These are phyloP conservation scores for Pangasius sanitwongsei DNA, from an alignment of 2,797 vertebrate genomes.

Conservation along the genomic window DNA sequence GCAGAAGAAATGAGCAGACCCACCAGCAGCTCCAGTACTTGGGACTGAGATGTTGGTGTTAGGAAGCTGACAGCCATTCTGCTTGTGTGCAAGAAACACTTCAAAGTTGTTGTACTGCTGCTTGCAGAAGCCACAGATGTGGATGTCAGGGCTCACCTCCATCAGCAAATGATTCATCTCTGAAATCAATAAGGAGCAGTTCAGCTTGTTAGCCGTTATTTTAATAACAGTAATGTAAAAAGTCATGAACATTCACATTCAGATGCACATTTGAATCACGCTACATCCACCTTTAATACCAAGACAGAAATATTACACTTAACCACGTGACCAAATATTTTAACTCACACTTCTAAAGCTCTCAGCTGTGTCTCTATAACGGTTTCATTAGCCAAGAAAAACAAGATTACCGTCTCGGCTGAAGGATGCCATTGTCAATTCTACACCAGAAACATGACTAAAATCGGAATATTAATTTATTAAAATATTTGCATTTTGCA, in stretches of 20 bases:
- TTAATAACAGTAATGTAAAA: neutral
- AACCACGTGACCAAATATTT: conserved; percentile 5
- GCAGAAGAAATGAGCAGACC: neutral
- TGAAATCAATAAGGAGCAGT: conserved; percentile 56
- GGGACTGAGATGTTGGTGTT: conserved; percentile 67
- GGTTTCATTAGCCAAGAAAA: neutral
- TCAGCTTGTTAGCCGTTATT: neutral
- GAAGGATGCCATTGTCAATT: conserved; percentile 72
- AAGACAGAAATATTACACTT: neutral
- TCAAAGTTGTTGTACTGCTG: conserved; percentile 94
- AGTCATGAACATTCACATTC: neutral
- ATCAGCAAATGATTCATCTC: conserved; percentile 83
- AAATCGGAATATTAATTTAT: neutral
- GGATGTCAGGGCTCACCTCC: conserved; percentile 91
- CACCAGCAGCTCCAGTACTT: conserved; percentile 81
- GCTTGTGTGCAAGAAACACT: conserved; percentile 92
- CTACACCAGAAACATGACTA: neutral
- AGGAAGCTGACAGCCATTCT: conserved; percentile 85
- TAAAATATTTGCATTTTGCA: neutral
- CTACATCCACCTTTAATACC: neutral
- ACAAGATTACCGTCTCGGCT: conserved; percentile 69
- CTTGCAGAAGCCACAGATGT: conserved; percentile 97
- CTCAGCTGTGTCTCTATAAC: neutral
- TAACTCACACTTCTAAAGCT: neutral
- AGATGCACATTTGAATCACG: no score